A percentile compares a stretch with the other conserved stretches of the same genome.
Conservation (phyloP, 2,113 vertebrate species). For the Rhabdornis inornatus region DNA sequence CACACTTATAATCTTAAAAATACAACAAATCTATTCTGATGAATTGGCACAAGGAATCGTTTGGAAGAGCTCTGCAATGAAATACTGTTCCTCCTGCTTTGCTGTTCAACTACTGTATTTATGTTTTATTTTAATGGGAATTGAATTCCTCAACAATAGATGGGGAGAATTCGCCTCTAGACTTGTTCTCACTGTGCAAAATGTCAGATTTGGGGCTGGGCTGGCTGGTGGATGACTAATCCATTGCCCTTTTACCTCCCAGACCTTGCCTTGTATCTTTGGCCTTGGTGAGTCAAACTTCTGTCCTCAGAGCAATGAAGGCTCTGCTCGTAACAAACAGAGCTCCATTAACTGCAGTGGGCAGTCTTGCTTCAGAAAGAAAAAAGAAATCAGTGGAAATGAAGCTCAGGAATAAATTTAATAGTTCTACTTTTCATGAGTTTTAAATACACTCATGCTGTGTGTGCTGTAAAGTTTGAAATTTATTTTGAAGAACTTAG, state of each 20-base stretch:
- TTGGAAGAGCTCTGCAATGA: not conserved
- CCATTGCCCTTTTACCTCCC: conserved; percentile 61
- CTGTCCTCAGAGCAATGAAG: not conserved
- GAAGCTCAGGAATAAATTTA: not conserved
- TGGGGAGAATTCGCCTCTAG: conserved; percentile 1
- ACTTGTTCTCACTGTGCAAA: conserved; percentile 60
- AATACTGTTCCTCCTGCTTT: not conserved
- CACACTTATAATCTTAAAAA: conserved; percentile 38
- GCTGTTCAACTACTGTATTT: conserved; percentile 1
- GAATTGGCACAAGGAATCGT: not conserved
- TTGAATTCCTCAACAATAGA: conserved; percentile 22
- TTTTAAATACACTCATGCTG: not conserved
- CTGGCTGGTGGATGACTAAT: conserved; percentile 62
- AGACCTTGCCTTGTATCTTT: conserved; percentile 66
- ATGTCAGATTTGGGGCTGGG: conserved; percentile 69
- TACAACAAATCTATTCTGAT: conserved; percentile 44
- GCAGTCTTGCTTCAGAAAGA: not conserved
- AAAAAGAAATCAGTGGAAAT: not conserved
- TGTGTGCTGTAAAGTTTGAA: not conserved
- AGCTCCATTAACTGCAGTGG: conserved; percentile 2
- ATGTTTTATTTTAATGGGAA: not conserved
- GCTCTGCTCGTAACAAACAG: not conserved
- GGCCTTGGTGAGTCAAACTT: conserved; percentile 71
- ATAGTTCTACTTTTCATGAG: not conserved
- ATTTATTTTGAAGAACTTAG: not conserved